Evolutionary conservation across 92 coral and sea anemone genomes (phyloP).

Genomic region (Parazoanthus atlanticus): DNA sequence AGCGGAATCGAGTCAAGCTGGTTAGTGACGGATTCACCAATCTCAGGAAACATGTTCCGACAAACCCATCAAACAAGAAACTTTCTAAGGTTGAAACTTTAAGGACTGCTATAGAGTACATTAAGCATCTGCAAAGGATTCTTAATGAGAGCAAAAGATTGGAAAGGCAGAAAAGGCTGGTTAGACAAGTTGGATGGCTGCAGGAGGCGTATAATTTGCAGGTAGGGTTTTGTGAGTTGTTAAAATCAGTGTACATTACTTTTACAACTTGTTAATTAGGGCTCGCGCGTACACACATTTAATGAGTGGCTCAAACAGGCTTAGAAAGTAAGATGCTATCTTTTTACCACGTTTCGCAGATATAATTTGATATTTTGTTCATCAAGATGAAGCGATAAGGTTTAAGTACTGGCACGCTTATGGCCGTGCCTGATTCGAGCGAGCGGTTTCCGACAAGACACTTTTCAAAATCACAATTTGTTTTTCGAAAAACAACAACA

Average conservation of each 20-base stretch:
- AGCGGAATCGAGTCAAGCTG: slow-evolving; percentile 87
- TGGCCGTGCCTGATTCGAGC: slow-evolving; percentile 9
- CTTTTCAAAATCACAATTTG: slow-evolving; percentile 61
- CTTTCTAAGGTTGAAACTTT: slow-evolving; percentile 95
- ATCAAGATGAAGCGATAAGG: slow-evolving; percentile 42
- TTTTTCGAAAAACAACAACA: slow-evolving; percentile 59
- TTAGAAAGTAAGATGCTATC: not conserved
- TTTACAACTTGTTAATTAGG: slow-evolving; percentile 40
- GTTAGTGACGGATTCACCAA: slow-evolving; percentile 96
- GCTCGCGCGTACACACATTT: slow-evolving; percentile 22
- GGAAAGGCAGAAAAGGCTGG: slow-evolving; percentile 73
- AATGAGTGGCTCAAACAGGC: not conserved
- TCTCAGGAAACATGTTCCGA: slow-evolving; percentile 83
- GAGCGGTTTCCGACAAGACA: slow-evolving; percentile 43
- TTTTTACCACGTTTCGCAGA: slow-evolving; percentile 20
- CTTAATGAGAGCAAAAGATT: slow-evolving; percentile 79
- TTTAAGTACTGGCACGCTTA: slow-evolving; percentile 41
- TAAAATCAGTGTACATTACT: slow-evolving; percentile 3
- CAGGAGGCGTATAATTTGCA: slow-evolving; percentile 63
- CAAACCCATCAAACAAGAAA: slow-evolving; percentile 85
- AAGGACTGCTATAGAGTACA: slow-evolving; percentile 89
- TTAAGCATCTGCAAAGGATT: slow-evolving; percentile 84
- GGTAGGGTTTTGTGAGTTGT: slow-evolving; percentile 42
- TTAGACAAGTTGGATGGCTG: slow-evolving; percentile 77
- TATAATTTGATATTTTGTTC: slow-evolving; percentile 34